phyloP scores from a whole-genome alignment of 2,797 vertebrate species.

The Pseudomugil gertrudae region DNA sequence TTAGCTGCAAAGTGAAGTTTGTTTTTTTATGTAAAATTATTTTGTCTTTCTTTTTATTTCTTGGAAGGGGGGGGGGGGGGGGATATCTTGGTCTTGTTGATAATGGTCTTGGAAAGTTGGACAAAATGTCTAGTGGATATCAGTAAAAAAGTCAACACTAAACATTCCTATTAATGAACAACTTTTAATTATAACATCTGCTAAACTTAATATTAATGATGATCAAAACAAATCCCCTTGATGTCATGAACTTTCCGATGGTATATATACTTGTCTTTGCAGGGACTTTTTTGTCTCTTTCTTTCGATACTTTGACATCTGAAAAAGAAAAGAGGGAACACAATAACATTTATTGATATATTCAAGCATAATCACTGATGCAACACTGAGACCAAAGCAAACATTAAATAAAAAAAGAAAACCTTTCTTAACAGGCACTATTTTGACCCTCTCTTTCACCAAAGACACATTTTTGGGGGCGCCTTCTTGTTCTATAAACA shows the following conservation, averaged over 20 bases:
- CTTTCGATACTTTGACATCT: conserved; percentile 44
- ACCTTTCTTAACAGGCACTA: conserved; percentile 66
- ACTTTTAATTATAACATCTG: no score
- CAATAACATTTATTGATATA: not conserved
- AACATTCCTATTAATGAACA: no score
- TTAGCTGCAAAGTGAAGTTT: no score
- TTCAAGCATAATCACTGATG: not conserved
- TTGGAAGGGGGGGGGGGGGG: no score
- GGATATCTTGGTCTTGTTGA: no score
- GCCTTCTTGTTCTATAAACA: conserved; percentile 36
- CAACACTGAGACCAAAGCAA: not conserved
- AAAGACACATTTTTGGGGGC: conserved; percentile 52
- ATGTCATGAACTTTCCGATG: not conserved
- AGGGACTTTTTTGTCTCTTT: conserved; percentile 34
- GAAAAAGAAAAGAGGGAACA: not conserved
- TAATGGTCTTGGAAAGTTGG: no score
- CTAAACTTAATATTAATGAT: no score
- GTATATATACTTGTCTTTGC: conserved; percentile 39
- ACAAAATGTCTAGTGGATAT: no score
- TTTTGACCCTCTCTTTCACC: conserved; percentile 56
- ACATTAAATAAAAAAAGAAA: not conserved
- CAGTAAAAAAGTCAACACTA: no score
- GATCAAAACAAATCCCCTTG: no score
- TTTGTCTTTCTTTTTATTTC: no score
- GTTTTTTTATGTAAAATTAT: no score